phyloP scores from a whole-genome alignment of 2,797 vertebrate genomes.

The Malacoraja senta region DNA sequence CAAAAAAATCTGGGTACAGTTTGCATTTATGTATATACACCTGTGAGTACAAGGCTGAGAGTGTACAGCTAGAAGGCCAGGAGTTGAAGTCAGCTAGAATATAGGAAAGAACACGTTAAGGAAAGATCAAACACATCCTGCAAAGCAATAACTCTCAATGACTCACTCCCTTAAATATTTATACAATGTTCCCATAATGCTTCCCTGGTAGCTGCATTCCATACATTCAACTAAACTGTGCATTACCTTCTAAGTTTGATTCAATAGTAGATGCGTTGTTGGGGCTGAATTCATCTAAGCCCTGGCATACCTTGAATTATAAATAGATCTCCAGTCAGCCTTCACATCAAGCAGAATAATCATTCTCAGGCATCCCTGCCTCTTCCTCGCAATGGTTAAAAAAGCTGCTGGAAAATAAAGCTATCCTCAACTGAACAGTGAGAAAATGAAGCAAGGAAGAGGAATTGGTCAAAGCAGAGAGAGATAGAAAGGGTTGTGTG shows the following conservation, averaged over 20 bases:
- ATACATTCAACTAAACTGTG: background rate
- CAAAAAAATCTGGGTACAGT: background rate
- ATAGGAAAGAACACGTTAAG: background rate
- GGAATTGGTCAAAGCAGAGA: background rate
- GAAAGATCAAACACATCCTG: background rate
- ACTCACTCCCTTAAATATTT: background rate
- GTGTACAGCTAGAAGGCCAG: background rate
- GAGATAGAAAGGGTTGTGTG: background rate
- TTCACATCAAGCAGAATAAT: too few species aligned
- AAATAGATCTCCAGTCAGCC: background rate
- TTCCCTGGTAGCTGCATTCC: background rate
- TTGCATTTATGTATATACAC: background rate
- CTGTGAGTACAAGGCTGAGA: background rate
- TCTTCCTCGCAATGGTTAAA: too few species aligned
- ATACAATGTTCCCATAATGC: background rate
- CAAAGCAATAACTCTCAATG: background rate
- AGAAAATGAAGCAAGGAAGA: background rate
- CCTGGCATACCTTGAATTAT: background rate
- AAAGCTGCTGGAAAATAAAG: too few species aligned
- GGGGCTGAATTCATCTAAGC: background rate
- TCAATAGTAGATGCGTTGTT: background rate
- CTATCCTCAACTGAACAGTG: background rate
- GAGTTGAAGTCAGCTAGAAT: background rate
- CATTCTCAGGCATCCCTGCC: too few species aligned
- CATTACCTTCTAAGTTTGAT: background rate